A percentile compares a stretch with the other conserved stretches of the same genome.
phyloP scores from a whole-genome alignment of 2,888 invertebrate genomes.

The Platycheirus rosarum region DNA sequence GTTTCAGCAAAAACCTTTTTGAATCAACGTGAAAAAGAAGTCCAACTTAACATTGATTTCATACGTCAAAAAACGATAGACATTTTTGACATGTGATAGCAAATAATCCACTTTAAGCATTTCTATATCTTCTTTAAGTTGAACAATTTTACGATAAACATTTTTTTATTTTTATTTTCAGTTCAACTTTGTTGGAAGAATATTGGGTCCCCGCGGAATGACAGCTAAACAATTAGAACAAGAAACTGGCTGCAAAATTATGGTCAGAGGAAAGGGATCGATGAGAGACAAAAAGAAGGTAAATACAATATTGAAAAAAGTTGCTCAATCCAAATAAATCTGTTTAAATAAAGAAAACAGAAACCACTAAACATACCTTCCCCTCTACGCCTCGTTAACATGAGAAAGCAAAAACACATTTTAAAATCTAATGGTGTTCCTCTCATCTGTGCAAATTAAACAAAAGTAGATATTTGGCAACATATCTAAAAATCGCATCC shows the following conservation, averaged over 20 bases:
- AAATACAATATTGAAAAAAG: constrained; percentile 79
- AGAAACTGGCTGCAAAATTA: constrained; percentile 99
- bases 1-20: too few relatives aligned
- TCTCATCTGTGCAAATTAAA: constrained; percentile 25
- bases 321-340: neutral
- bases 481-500: constrained; percentile 41
- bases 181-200: constrained; percentile 99
- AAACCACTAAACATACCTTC: neutral
- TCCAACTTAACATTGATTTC: too few relatives aligned
- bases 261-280: constrained; percentile 99
- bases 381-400: constrained; percentile 23
- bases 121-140: too few relatives aligned
- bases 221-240: constrained; percentile 99
- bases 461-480: constrained; percentile 39
- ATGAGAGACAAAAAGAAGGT: constrained; percentile 99
- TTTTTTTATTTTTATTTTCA: constrained; percentile 85
- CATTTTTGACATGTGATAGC: too few relatives aligned
- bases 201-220: constrained; percentile 99
- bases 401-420: constrained; percentile 43
- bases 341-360: neutral
- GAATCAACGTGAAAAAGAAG: too few relatives aligned
- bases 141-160: too few relatives aligned
- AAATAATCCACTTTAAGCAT: too few relatives aligned
- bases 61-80: too few relatives aligned
- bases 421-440: constrained; percentile 50